These are phyloP conservation scores for Caenorhabditis inopinata DNA, from an alignment of 1,140 invertebrate species.

Conservation along the genomic window DNA sequence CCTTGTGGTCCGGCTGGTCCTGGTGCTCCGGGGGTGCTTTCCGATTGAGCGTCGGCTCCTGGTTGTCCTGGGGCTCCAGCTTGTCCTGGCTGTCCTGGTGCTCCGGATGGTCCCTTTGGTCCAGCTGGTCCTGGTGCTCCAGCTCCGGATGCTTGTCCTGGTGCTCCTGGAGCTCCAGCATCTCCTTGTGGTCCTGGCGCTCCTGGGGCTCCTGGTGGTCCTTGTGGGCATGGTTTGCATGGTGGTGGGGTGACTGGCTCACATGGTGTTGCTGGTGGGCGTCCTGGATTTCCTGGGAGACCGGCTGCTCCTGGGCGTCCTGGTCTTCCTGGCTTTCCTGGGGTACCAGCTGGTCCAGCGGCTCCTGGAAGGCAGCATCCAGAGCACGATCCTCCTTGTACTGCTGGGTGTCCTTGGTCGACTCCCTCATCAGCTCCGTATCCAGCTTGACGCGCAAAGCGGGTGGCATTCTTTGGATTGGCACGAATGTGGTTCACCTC, in stretches of 20 bases:
- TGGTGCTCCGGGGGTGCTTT: slow-evolving; percentile 22
- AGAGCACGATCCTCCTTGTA: slow-evolving; percentile 13
- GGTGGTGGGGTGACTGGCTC: slow-evolving; percentile 44
- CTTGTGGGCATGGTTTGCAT: slow-evolving; percentile 38
- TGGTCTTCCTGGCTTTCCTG: slow-evolving; percentile 39
- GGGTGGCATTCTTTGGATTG: slow-evolving; percentile 5
- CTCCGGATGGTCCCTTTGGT: slow-evolving; percentile 39
- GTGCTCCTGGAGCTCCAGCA: slow-evolving; percentile 34
- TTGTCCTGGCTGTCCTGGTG: slow-evolving; percentile 34
- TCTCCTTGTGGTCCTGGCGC: slow-evolving; percentile 40
- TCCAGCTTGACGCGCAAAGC: slow-evolving; percentile 21
- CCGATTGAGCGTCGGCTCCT: slow-evolving; percentile 33
- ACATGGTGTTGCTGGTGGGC: slow-evolving; percentile 37
- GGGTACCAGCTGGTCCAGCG: slow-evolving; percentile 37
- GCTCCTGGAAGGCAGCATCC: slow-evolving; percentile 41
- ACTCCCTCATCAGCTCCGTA: slow-evolving; percentile 16
- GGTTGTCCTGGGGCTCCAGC: slow-evolving; percentile 39
- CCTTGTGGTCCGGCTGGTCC: slow-evolving; percentile 41
- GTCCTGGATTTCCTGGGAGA: slow-evolving; percentile 42
- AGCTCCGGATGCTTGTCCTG: slow-evolving; percentile 19
- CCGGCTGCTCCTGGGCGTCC: slow-evolving; percentile 36
- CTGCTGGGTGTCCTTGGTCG: background rate
- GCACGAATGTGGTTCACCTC: slow-evolving; percentile 27
- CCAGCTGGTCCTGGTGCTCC: slow-evolving; percentile 37
- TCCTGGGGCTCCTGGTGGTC: slow-evolving; percentile 33